Conservation (phyloP, 2,797 vertebrate species). For the Nannoperca australis region DNA sequence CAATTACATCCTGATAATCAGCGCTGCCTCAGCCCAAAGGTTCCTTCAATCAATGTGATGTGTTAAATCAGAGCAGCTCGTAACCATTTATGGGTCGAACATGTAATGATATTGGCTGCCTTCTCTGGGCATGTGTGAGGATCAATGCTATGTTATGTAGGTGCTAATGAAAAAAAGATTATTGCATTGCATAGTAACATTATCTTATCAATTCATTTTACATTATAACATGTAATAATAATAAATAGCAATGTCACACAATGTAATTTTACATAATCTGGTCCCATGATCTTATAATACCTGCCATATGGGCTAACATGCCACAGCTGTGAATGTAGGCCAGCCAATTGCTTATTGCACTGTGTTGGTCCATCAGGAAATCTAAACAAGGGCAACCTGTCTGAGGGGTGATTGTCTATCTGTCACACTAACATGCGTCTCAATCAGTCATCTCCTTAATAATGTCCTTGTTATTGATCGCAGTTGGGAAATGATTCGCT, state of each 20-base stretch:
- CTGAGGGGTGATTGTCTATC: conserved; percentile 68
- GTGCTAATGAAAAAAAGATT: conserved; percentile 23
- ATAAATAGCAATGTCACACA: conserved; percentile 40
- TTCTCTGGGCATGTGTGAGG: conserved; percentile 21
- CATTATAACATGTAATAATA: conserved; percentile 22
- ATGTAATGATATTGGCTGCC: conserved; percentile 34
- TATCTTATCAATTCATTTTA: conserved; percentile 21
- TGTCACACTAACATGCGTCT: conserved; percentile 59
- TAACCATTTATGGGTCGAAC: conserved; percentile 45
- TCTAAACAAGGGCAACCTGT: conserved; percentile 64
- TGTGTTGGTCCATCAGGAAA: conserved; percentile 62
- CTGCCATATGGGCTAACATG: conserved; percentile 61
- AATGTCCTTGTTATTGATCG: conserved; percentile 57
- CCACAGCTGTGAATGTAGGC: conserved; percentile 69
- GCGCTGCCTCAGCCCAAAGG: conserved; percentile 18
- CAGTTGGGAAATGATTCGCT: conserved; percentile 44
- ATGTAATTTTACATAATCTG: conserved; percentile 59
- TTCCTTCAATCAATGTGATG: conserved; percentile 56
- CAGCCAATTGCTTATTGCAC: conserved; percentile 44
- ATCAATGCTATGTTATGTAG: conserved; percentile 40
- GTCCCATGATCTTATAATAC: conserved; percentile 51
- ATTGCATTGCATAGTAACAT: conserved; percentile 6
- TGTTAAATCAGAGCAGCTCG: conserved; percentile 55
- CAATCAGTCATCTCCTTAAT: conserved; percentile 63
- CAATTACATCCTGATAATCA: conserved; percentile 60